Conservation (phyloP, 2,113 vertebrate species). For the Perccottus glenii region DNA sequence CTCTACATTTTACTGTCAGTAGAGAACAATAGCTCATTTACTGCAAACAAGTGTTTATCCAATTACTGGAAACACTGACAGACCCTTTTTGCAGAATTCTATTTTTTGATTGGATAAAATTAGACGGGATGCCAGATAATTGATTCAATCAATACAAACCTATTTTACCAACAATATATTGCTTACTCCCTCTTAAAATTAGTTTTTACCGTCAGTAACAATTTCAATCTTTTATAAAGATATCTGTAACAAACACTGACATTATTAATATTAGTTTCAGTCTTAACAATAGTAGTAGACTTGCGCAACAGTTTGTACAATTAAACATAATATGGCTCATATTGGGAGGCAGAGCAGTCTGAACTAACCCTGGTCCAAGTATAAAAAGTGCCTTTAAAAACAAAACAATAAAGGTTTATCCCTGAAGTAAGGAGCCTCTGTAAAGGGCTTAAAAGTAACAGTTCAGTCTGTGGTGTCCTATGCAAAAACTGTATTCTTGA, state of each 20-base stretch:
- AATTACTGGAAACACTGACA: too few relatives aligned
- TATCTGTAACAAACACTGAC: not conserved
- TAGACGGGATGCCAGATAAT: too few relatives aligned
- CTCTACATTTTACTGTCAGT: too few relatives aligned
- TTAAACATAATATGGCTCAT: slow-evolving; percentile 27
- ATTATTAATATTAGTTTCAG: not conserved
- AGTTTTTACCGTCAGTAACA: too few relatives aligned
- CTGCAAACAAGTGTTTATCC: too few relatives aligned
- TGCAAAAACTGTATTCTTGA: not conserved
- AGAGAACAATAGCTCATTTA: too few relatives aligned
- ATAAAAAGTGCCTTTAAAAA: slow-evolving; percentile 21
- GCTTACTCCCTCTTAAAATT: too few relatives aligned
- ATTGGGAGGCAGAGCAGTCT: slow-evolving; percentile 1
- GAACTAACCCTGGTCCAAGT: not conserved
- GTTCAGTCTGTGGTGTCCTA: not conserved
- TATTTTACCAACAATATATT: too few relatives aligned
- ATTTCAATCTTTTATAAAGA: not conserved
- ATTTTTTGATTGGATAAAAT: too few relatives aligned
- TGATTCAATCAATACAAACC: too few relatives aligned
- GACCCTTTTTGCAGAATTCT: too few relatives aligned
- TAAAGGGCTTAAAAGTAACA: slow-evolving; percentile 1
- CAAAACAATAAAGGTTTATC: not conserved
- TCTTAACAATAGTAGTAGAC: slow-evolving; percentile 1
- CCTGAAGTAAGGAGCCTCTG: not conserved
- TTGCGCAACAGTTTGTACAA: slow-evolving; percentile 2